Evolutionary conservation across 1,140 invertebrate genomes (phyloP), one percentile per base, ranked within the genome.

Genomic region (Rhynchophorus ferrugineus): DNA sequence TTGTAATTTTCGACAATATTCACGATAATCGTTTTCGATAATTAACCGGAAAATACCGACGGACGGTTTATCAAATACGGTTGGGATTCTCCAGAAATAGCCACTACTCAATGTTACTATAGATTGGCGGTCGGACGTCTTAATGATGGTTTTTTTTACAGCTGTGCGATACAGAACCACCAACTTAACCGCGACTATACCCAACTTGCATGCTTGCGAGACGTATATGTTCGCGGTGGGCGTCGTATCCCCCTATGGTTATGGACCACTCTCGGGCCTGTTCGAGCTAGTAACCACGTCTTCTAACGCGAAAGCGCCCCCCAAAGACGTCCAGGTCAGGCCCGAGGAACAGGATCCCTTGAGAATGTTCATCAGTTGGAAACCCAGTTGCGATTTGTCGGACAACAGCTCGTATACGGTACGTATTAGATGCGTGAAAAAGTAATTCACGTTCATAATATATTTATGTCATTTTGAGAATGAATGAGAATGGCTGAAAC

Each of bases 181-280:
- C 1, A 74, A 81, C 44, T 73, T 78, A 1, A 76, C 75, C 1
- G 69, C 77, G 1, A 73, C 75, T 1, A 71, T 89, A 5, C 71
- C 75, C 11, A 69, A 80, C 54, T 64, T 91, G 52, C 75, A 80
- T 41, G 76, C 85, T 2, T 91, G 88, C 61, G 82, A 85, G 58
- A 76, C 71, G 0, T 91, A 90, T 61, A 62, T 82, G 9, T 82
- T 90, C 63, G 76, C 77, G 7, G 79, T 89, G n/a, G 84, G 82
- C 0, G 63, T 90, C 1, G 69, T 80, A 22, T 77, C 75, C 8
- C 79, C 80, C 0, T 69, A 73, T 6, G 80, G 82, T 0, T 63
- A 73, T 21, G 87, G 87, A 3, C 84, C 83, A 3, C 63, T 87
- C 9, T 74, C 73, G 17, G 62, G 65, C 2, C 64, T 69, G 21